Base-by-base conservation (phyloP, 2,113 vertebrate species). In the Abramis brama region DNA sequence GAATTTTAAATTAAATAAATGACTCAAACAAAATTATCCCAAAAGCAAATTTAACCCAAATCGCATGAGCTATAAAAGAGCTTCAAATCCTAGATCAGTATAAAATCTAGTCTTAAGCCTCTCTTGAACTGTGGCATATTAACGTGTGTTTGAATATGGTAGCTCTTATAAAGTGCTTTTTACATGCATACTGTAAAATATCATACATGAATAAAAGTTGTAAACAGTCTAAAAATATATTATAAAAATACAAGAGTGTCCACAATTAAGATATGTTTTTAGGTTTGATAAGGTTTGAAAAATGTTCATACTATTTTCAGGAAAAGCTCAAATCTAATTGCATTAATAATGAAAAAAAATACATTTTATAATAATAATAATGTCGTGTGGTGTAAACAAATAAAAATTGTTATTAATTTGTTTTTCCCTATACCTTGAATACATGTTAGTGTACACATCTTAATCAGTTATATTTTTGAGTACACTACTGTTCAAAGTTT, bases 11-110 rank as follows among this genome's bases (percentile, higher is more conserved):
- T 25, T 0, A 25, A 15, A 75, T 47, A 50, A 17, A 81, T 47
- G 15, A 30, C 59, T 66, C 19, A 19, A 33, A 66, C 11, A 27
- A 52, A 50, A 12, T 50, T 12, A 52, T 23, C 27, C 64, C 45
- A 82, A 59, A 68, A 59, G 52, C 13, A 8, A 25, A 79, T 23
- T 70, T 1, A 82, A 82, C 45, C 62, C 64, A 82, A 82, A 70
- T 52, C 45, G 6, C 64, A 52, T 68, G 64, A 52, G 80, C 45
- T 52, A 50, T 8, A n/a, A 68, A 70, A 52, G 45, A 68, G 43
- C 45, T 70, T 68, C 25, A 82, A 82, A 82, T 82, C 62, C 62
- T 50, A 82, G 80, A 82, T 82, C 80, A 82, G 64, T 45, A 33
- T 33, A 70, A 82, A 82, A 70, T n/a, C 60, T 66, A 50, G 79